phyloP scores from a whole-genome alignment of 2,888 invertebrate species.

The Thera obeliscata region DNA sequence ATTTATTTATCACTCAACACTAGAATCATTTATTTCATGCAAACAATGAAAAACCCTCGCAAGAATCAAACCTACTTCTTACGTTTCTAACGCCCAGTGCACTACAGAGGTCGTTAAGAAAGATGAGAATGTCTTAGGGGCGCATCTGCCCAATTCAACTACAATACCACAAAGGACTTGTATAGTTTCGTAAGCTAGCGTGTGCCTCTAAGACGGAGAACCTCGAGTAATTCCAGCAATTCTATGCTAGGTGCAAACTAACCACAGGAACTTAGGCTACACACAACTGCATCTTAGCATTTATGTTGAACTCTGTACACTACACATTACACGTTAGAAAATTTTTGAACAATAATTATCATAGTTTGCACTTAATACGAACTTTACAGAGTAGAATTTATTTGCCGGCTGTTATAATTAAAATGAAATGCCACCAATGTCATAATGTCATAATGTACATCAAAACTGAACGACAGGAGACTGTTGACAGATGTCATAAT shows the following conservation, averaged over 20 bases:
- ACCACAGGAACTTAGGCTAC: background rate
- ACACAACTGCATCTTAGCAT: background rate
- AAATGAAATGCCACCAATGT: background rate
- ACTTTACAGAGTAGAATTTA: background rate
- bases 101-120: background rate
- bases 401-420: background rate
- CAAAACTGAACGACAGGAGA: background rate
- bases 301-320: too few relatives aligned
- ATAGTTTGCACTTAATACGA: background rate
- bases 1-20: too few relatives aligned
- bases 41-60: too few relatives aligned
- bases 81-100: background rate
- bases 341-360: background rate
- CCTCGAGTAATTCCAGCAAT: constrained; percentile 6
- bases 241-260: constrained; percentile 6
- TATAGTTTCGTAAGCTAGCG: constrained; percentile 4
- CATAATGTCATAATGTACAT: background rate
- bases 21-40: too few relatives aligned
- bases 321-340: too few relatives aligned
- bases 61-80: background rate
- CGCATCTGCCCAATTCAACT: constrained; percentile 16
- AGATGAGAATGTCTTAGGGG: constrained; percentile 1
- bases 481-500: constrained; percentile 32
- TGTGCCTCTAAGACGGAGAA: constrained; percentile 11
- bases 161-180: constrained; percentile 17